Evolutionary conservation across 2,113 vertebrate species (phyloP).

Genomic region (Dasyprocta punctata): DNA sequence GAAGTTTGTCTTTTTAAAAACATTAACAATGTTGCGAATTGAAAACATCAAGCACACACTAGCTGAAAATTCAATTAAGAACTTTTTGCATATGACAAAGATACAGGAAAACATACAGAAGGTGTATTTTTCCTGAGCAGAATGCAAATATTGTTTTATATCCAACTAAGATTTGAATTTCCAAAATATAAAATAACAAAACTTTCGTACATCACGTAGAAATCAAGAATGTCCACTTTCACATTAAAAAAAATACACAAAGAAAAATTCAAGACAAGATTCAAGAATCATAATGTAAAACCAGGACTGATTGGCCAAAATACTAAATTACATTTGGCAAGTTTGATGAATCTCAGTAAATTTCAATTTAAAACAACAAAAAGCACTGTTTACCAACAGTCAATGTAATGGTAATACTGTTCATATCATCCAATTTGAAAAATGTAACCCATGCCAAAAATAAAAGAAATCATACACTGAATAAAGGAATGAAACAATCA

Average conservation of each 20-base stretch:
- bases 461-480: too few relatives aligned
- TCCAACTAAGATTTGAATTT: constrained; percentile 63
- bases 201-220: constrained; percentile 65
- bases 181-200: constrained; percentile 60
- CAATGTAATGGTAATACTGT: too few relatives aligned
- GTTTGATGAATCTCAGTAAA: constrained; percentile 52
- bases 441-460: too few relatives aligned
- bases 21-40: not conserved
- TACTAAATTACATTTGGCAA: constrained; percentile 4
- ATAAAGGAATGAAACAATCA: not conserved
- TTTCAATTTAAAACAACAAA: constrained; percentile 57
- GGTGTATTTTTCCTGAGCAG: constrained; percentile 54
- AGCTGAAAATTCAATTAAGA: not conserved
- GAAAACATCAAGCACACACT: constrained; percentile 45
- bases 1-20: constrained; percentile 45
- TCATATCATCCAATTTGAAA: too few relatives aligned
- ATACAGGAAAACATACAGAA: not conserved
- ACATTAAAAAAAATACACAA: not conserved
- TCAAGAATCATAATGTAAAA: constrained; percentile 29
- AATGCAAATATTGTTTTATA: constrained; percentile 68
- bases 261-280: not conserved
- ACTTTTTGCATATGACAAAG: not conserved
- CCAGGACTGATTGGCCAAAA: constrained; percentile 27
- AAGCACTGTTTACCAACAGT: too few relatives aligned
- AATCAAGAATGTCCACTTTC: constrained; percentile 62